A percentile compares a stretch with the other conserved stretches of the same genome.
phyloP scores from a whole-genome alignment of 92 coral and sea anemone genomes.

The Hydrozoanthus gracilis region DNA sequence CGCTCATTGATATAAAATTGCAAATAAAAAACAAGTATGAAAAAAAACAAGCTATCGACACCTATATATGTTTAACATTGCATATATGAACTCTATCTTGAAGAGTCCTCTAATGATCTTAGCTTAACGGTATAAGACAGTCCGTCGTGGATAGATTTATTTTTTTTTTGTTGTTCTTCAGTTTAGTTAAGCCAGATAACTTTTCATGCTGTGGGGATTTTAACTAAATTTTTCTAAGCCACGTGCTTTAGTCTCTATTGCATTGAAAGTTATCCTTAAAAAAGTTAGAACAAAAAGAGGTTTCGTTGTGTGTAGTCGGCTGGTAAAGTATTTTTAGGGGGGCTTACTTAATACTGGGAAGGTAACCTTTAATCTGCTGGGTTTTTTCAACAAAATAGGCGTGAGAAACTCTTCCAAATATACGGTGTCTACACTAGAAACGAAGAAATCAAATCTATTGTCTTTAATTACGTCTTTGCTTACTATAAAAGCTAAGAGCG shows the following conservation, averaged over 20 bases:
- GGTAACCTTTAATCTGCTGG: background rate
- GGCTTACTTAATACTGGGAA: background rate
- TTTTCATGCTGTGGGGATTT: too few species aligned
- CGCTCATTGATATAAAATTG: too few species aligned
- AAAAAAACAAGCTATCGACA: too few species aligned
- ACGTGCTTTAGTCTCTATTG: background rate
- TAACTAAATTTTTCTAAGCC: too few species aligned
- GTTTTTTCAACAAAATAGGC: background rate
- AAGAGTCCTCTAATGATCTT: too few species aligned
- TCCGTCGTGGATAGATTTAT: too few species aligned
- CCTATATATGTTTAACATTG: too few species aligned
- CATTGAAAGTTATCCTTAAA: background rate
- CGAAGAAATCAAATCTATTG: background rate
- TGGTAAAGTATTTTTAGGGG: background rate
- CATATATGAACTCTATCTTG: too few species aligned
- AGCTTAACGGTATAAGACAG: too few species aligned
- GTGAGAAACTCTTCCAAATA: constrained; percentile 7
- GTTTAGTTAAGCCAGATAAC: too few species aligned
- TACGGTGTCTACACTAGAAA: constrained; percentile 10
- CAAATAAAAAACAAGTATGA: too few species aligned
- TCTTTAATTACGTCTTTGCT: constrained; percentile 1
- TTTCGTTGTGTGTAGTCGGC: background rate
- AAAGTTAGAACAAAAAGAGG: background rate
- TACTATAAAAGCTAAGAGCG: background rate
- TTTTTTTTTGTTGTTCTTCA: too few species aligned